Evolutionary conservation across 2,888 invertebrate species (phyloP), one percentile per base, ranked within the genome.

Genomic region (Toxonevra muliebris): DNA sequence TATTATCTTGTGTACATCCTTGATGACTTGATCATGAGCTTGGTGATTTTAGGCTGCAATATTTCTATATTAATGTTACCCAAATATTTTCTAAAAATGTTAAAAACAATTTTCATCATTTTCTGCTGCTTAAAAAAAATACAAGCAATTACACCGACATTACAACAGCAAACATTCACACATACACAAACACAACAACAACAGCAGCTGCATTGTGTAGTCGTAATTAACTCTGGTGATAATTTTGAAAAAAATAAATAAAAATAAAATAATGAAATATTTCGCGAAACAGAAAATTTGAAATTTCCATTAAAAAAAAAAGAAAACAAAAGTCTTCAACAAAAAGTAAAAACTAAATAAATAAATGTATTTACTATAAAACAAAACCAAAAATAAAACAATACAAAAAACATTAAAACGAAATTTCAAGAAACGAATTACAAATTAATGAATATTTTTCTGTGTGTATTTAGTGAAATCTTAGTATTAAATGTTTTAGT

Each of bases 211-310:
- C 76, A 76, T 76, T 77, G 80, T 80, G 79, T 81, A 83, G 81
- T 82, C 77, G 80, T 80, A 82, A 78, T 79, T 78, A 81, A 30
- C 30, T 30, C 83, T 82, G 83, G 83, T 82, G 83, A 82, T 82
- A 82, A 82, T 80, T 80, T 78, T 77, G 74, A 71, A 76, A 77
- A 76, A 79, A 77, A 48, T n/a, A 48, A 48, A 48, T 5, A 5
- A 48, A 48, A 48, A 8, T 48, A 15, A n/a, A 48, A 15, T 48
- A 48, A n/a, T n/a, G n/a, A n/a, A n/a, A 48, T 48, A 48, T 12
- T n/a, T n/a, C 15, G 12, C 2, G 8, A n/a, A 8, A 48, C 15
- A 48, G 48, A 48, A 48, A n/a, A 15, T 48, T n/a, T 48, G 12
- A 48, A 48, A 48, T 12, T 48, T n/a, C 8, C 48, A 2, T n/a